Evolutionary conservation across 2,113 vertebrate species (phyloP).

Genomic region (Ranitomeya imitator): DNA sequence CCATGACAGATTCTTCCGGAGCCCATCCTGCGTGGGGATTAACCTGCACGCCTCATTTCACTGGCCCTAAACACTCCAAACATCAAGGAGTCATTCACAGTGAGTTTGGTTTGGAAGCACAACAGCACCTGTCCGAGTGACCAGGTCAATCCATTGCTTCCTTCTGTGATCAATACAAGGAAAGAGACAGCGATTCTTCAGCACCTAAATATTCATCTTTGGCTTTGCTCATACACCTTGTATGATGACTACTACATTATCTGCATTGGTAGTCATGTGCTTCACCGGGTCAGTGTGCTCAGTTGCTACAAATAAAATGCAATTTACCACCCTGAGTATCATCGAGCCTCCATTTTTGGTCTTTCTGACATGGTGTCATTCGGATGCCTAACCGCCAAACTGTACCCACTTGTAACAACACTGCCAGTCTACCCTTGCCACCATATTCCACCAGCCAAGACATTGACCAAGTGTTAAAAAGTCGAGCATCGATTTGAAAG

Average conservation of each 20-base stretch:
- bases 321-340: too few relatives aligned
- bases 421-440: not conserved
- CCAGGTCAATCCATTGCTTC: slow-evolving; percentile 14
- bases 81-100: slow-evolving; percentile 38
- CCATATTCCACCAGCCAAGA: not conserved
- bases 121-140: slow-evolving; percentile 25
- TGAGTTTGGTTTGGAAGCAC: not conserved
- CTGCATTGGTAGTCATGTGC: not conserved
- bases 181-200: not conserved
- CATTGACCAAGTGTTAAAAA: not conserved
- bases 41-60: slow-evolving; percentile 55
- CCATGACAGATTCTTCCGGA: slow-evolving; percentile 54
- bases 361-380: not conserved
- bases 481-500: not conserved
- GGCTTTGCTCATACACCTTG: not conserved
- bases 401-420: not conserved
- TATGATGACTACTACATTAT: not conserved
- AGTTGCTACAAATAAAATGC: not conserved
- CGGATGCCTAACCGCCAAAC: too few relatives aligned
- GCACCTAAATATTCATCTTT: not conserved
- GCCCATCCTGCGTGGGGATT: slow-evolving; percentile 45
- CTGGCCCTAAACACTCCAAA: slow-evolving; percentile 46
- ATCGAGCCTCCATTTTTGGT: not conserved
- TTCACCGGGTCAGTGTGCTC: not conserved
- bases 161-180: not conserved